These are phyloP conservation scores for Psilopsiagon aurifrons DNA, from an alignment of 2,113 vertebrate species.

Conservation along the genomic window DNA sequence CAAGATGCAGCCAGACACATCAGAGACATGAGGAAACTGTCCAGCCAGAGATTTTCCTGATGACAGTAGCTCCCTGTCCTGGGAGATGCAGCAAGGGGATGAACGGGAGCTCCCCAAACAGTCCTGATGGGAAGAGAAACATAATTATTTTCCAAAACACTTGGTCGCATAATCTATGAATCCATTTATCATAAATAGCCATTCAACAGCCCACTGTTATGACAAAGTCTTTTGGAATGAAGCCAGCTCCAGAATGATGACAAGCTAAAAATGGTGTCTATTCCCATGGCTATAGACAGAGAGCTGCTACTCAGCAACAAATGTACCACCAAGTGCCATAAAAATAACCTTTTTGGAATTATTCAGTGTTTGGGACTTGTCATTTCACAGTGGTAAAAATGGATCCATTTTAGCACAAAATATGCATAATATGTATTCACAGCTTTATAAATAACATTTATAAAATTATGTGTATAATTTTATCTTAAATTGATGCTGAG, in stretches of 20 bases:
- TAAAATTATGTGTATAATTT: conserved; percentile 52
- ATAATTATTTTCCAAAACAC: neutral
- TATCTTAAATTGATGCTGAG: conserved; percentile 20
- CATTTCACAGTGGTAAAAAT: conserved; percentile 39
- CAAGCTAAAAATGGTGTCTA: conserved; percentile 39
- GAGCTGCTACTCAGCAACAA: conserved; percentile 55
- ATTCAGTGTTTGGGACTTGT: conserved; percentile 56
- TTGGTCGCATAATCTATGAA: neutral
- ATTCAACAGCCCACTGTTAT: neutral
- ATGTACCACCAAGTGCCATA: conserved; percentile 7
- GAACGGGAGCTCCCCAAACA: neutral
- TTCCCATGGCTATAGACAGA: conserved; percentile 42
- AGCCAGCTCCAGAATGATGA: conserved; percentile 7
- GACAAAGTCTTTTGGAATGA: conserved; percentile 11
- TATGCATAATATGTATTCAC: conserved; percentile 33
- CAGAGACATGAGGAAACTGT: neutral
- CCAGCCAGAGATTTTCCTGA: neutral
- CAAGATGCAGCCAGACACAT: neutral
- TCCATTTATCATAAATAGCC: conserved; percentile 17
- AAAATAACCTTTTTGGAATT: conserved; percentile 60
- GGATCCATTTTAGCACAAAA: conserved; percentile 34
- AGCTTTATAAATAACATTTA: conserved; percentile 54
- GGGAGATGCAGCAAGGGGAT: neutral
- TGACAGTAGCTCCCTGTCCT: neutral
- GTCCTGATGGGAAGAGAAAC: neutral